phyloP scores from a whole-genome alignment of 2,113 vertebrate species.

The Empidonax traillii region DNA sequence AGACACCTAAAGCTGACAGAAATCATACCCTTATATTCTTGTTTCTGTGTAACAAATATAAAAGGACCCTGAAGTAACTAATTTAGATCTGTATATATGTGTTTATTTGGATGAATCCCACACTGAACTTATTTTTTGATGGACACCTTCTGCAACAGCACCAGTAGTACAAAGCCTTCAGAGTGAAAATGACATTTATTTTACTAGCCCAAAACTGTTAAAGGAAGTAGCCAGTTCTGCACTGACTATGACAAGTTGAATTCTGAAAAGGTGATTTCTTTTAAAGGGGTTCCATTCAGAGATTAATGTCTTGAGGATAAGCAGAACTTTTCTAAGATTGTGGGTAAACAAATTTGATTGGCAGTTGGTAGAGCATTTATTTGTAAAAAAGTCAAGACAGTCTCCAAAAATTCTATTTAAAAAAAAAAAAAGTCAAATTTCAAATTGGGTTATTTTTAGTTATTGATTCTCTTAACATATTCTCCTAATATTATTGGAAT shows the following conservation, averaged over 20 bases:
- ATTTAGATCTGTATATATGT: neutral
- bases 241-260: neutral
- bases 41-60: neutral
- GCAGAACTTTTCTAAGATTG: neutral
- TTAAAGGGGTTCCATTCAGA: neutral
- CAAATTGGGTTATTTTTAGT: neutral
- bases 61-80: neutral
- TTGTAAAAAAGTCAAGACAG: neutral
- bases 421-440: neutral
- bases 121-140: neutral
- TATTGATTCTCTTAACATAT: no score
- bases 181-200: neutral
- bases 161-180: neutral
- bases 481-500: no score
- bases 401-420: neutral
- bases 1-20: neutral
- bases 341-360: neutral
- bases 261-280: neutral
- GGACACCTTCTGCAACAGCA: rapidly evolving
- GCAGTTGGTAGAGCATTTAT: neutral
- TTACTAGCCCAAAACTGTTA: neutral
- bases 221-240: neutral
- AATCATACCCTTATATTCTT: neutral
- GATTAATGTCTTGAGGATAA: neutral
- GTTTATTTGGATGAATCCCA: neutral